phyloP scores from a whole-genome alignment of 1,140 invertebrate genomes.

The Papilio polyxenes region DNA sequence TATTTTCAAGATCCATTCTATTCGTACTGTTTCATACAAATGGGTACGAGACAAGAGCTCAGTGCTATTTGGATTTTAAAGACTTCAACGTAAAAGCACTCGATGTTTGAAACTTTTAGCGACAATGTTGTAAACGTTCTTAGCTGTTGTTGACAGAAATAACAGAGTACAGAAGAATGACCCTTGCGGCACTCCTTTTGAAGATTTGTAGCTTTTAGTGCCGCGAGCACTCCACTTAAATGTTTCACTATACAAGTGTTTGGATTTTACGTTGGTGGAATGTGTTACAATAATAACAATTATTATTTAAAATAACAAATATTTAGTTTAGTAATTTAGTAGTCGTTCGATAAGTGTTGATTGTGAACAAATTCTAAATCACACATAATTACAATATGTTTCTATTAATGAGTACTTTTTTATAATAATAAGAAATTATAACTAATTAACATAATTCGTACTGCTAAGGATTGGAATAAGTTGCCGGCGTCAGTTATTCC shows the following conservation, averaged over 20 bases:
- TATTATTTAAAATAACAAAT: too few species aligned
- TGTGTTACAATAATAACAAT: too few species aligned
- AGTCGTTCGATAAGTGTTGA: too few species aligned
- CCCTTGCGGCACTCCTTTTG: slow-evolving; percentile 64
- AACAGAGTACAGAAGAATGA: slow-evolving; percentile 63
- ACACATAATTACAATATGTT: too few species aligned
- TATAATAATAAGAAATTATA: too few species aligned
- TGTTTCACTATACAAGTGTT: not conserved
- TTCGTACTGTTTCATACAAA: slow-evolving; percentile 39
- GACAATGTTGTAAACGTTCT: slow-evolving; percentile 68
- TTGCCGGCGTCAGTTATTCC: too few species aligned
- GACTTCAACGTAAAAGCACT: slow-evolving; percentile 69
- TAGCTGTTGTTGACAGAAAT: slow-evolving; percentile 66
- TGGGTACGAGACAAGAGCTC: slow-evolving; percentile 46
- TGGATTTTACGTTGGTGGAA: not conserved
- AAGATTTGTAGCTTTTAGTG: slow-evolving; percentile 69
- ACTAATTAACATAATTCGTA: too few species aligned
- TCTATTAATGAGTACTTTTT: too few species aligned
- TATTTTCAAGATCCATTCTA: slow-evolving; percentile 48
- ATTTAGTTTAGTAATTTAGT: too few species aligned
- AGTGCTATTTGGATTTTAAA: slow-evolving; percentile 53
- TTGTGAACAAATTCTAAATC: too few species aligned
- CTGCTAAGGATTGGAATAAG: too few species aligned
- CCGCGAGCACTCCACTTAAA: slow-evolving; percentile 1
- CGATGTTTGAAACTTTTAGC: slow-evolving; percentile 76